Base-by-base conservation (phyloP, 2,888 invertebrate genomes). In the Mesorhabditis sp. region DNA sequence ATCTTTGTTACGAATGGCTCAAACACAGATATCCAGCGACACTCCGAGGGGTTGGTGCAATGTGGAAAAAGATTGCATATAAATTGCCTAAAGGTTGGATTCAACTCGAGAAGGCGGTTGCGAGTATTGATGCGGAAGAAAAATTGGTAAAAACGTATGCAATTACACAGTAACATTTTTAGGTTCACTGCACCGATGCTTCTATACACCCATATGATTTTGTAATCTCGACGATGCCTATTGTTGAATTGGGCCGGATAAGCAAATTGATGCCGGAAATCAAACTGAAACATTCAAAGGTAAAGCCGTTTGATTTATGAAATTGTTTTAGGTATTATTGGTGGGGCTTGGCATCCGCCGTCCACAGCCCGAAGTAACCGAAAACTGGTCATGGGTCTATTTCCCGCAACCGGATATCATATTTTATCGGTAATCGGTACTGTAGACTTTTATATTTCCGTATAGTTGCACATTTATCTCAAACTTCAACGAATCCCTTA, bases 401-500 rank as follows among this genome's bases (percentile, higher is more conserved):
- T 81, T 79, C 64, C 80, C 80, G 3, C 71, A 72, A 28, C 68
- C 66, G 4, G 65, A 76, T 13, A 80, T 71, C 4, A 63, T 73
- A 4, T 81, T 80, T 69, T 80, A 81, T 65, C 61, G 72, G 68
- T 70, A 45, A 41, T 6, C 61, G 28, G 45, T 28, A 28, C 28
- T 28, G 28, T 28, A 13, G 13, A 43, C 41, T n/a, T 13, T 15
- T 10, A 42, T 68, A 7, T 41, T 4, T 15, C 10, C 13, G 28
- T 71, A 63, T 44, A 76, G 81, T 41, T 81, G 80, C 72, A 82
- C 81, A 5, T 73, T 81, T n/a, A 70, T 81, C 15, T 81, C 81
- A 5, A 81, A 81, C 69, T 81, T 82, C 74, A 76, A 73, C 63
- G 69, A 70, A n/a, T 43, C 67, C n/a, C 69, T 81, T 68, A 80